Evolutionary conservation across 2,797 vertebrate species (phyloP).

Genomic region (Sarcoramphus papa): DNA sequence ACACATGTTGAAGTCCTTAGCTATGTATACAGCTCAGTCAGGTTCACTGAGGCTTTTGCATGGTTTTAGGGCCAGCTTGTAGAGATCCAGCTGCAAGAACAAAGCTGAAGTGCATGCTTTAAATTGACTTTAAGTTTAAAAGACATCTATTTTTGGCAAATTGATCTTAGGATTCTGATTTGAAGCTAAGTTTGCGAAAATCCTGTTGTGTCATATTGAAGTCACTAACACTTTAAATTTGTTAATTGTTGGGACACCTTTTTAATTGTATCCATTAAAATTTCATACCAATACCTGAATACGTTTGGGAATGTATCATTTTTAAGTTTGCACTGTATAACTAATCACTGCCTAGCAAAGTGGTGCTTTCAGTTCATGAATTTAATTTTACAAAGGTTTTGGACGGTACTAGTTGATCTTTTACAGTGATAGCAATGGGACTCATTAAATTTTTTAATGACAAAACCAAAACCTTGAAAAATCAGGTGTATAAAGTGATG

Average conservation of each 20-base stretch:
- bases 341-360: not conserved
- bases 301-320: not conserved
- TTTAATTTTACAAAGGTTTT: not conserved
- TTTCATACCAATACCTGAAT: not conserved
- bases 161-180: not conserved
- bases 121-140: not conserved
- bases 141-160: not conserved
- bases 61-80: not conserved
- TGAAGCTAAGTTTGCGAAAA: not conserved
- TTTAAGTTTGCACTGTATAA: not conserved
- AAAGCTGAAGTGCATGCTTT: not conserved
- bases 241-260: not conserved
- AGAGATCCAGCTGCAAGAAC: not conserved
- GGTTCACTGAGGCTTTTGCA: not conserved
- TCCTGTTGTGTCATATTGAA: not conserved
- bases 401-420: not conserved
- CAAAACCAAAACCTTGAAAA: not conserved
- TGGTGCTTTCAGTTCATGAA: not conserved
- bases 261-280: not conserved
- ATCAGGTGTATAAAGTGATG: not conserved
- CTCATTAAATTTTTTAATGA: not conserved
- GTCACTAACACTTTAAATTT: not conserved
- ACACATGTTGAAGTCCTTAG: fast-evolving
- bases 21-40: not conserved
- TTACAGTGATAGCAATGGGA: not conserved